Evolutionary conservation across 2,888 invertebrate genomes (phyloP), one percentile per base, ranked within the genome.

Genomic region (Pachydiplax longipennis): DNA sequence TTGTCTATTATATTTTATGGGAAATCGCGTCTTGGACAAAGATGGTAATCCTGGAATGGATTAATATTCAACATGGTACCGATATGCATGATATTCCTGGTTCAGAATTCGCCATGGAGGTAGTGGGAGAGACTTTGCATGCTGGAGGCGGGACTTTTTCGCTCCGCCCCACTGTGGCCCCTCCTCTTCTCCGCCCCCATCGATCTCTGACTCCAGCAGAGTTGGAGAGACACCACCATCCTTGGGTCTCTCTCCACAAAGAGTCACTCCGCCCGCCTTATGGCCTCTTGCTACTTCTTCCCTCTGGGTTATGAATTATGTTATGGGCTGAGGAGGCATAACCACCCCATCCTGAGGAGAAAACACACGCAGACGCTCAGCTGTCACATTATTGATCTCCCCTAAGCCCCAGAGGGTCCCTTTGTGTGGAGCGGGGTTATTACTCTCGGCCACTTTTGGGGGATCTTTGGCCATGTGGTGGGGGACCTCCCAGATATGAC

Each of bases 221-320:
- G 5, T 25, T 0, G 48, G 73, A 44, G 90, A 22, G 44, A 13
- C 73, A 13, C 10, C 18, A 44, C 53, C n/a, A 10, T n/a, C 37
- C 90, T 90, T 61, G 22, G 61, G 37, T 40, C 58, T 53, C 80
- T 18, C 53, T 31, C 35, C 40, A 12, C 35, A 37, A 22, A 35
- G 58, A 25, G 80, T 4, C 48, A 80, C 90, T 90, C 90, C 44
- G 31, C 22, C 48, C 18, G n/a, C 80, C 90, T 90, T 65, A 90
- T 90, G 90, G 44, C n/a, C 15, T 10, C 90, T 65, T 90, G 48
- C 48, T 80, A 73, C 90, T 15, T 18, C 80, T 48, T 40, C 90
- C 80, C 90, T 53, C 90, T 80, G 73, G 90, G 90, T 90, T 90
- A 90, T 90, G 90, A 90, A 90, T 90, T 90, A 90, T 90, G 90